Conservation (phyloP, 2,113 vertebrate species). For the Dicaeum eximium region DNA sequence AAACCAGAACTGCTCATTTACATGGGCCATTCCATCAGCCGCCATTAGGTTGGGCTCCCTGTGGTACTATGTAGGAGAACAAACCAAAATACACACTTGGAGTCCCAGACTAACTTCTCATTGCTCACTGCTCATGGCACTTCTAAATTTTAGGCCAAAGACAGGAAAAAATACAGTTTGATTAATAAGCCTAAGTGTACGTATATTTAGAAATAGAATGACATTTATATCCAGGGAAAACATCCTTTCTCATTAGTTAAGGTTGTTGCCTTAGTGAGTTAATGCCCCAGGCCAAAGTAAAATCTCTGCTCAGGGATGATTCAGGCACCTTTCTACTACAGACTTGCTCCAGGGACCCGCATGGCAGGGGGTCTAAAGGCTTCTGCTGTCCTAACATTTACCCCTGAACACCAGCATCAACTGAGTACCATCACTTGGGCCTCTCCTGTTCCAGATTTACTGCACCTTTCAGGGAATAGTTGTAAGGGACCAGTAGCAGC, state of each 20-base stretch:
- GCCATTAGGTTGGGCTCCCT: not conserved
- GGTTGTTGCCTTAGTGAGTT: not conserved
- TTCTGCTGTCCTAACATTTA: not conserved
- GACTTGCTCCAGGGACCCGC: not conserved
- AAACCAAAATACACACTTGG: not conserved
- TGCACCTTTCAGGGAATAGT: not conserved
- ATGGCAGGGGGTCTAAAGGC: not conserved
- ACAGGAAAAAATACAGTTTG: not conserved
- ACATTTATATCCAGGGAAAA: not conserved
- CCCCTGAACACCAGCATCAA: not conserved
- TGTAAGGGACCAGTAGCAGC: not conserved
- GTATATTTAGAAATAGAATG: not conserved
- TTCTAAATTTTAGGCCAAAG: not conserved
- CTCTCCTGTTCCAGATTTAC: not conserved
- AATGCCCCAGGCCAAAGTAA: not conserved
- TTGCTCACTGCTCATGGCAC: not conserved
- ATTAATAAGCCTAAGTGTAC: not conserved
- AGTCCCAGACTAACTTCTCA: not conserved
- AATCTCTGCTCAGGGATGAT: not conserved
- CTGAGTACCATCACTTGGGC: rapidly evolving
- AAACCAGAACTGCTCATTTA: not conserved
- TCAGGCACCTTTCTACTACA: not conserved
- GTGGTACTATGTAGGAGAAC: not conserved
- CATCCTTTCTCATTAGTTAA: not conserved
- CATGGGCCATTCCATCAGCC: rapidly evolving